Evolutionary conservation across 1,140 invertebrate species (phyloP).

Genomic region (Latrodectus geometricus): DNA sequence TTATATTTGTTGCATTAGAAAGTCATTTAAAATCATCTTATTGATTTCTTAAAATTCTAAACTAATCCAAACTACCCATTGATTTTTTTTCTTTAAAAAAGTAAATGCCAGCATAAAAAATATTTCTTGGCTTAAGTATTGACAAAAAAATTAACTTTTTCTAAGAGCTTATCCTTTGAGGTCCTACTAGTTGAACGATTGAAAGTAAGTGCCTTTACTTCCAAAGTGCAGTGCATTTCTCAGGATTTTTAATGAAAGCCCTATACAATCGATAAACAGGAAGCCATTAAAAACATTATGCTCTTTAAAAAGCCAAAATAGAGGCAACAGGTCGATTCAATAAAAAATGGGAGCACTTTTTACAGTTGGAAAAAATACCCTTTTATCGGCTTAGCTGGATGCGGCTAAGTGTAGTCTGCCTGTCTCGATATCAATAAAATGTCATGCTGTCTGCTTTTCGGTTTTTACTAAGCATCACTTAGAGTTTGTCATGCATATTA

Average conservation of each 20-base stretch:
- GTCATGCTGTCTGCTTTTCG: background rate
- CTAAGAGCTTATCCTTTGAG: background rate
- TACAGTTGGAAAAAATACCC: background rate
- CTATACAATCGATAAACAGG: slow-evolving; percentile 2
- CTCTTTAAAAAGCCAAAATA: slow-evolving; percentile 12
- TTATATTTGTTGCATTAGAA: too few relatives aligned
- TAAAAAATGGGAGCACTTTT: slow-evolving; percentile 7
- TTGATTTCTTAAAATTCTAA: too few relatives aligned
- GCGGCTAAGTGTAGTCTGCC: background rate
- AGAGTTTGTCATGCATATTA: too few relatives aligned
- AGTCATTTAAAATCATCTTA: too few relatives aligned
- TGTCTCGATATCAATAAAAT: slow-evolving; percentile 6
- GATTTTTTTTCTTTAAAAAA: too few relatives aligned
- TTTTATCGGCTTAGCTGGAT: slow-evolving; percentile 18
- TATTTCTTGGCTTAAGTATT: too few relatives aligned
- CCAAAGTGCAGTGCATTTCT: too few relatives aligned
- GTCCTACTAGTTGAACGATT: background rate
- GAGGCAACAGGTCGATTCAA: background rate
- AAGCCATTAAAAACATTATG: slow-evolving; percentile 18
- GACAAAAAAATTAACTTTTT: background rate
- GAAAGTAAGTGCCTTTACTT: slow-evolving; percentile 11
- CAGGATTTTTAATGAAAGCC: slow-evolving; percentile 7
- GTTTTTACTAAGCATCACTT: too few relatives aligned
- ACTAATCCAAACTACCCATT: too few relatives aligned
- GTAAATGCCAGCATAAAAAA: too few relatives aligned